Percentiles rank a stretch among this genome's conserved stretches.
Conservation (phyloP, 2,113 vertebrate species). For the Apodemus speciosus region DNA sequence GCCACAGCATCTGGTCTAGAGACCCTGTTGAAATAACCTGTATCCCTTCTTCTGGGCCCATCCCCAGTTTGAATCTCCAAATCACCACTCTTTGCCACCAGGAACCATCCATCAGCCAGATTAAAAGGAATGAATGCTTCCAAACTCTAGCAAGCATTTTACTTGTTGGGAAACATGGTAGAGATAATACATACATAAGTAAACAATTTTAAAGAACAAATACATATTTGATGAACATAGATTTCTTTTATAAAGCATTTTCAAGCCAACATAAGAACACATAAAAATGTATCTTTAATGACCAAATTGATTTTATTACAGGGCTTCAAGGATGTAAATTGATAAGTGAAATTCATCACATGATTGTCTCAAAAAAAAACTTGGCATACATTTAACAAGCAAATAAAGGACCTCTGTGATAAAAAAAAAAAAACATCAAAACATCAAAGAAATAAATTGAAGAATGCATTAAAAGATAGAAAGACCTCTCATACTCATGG, state of each 20-base stretch:
- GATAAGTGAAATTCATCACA: background rate
- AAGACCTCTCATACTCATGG: background rate
- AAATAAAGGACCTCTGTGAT: background rate
- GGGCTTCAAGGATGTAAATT: background rate
- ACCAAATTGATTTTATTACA: background rate
- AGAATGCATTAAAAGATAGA: background rate
- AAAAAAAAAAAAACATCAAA: background rate
- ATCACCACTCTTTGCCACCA: background rate
- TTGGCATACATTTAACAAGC: background rate
- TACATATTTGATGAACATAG: background rate
- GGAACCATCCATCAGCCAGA: background rate
- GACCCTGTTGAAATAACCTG: background rate
- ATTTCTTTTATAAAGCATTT: background rate
- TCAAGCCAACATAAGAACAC: background rate
- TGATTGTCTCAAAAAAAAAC: background rate
- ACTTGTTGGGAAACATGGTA: background rate
- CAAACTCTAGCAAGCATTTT: background rate
- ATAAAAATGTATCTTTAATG: background rate
- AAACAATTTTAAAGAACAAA: background rate
- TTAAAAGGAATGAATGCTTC: background rate
- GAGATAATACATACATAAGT: background rate
- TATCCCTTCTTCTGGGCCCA: background rate
- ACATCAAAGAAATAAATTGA: background rate
- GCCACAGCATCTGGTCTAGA: background rate
- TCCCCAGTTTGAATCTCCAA: background rate